These are phyloP conservation scores for Rhimphoctona megacephalus DNA, from an alignment of 2,888 invertebrate species.

Conservation along the genomic window DNA sequence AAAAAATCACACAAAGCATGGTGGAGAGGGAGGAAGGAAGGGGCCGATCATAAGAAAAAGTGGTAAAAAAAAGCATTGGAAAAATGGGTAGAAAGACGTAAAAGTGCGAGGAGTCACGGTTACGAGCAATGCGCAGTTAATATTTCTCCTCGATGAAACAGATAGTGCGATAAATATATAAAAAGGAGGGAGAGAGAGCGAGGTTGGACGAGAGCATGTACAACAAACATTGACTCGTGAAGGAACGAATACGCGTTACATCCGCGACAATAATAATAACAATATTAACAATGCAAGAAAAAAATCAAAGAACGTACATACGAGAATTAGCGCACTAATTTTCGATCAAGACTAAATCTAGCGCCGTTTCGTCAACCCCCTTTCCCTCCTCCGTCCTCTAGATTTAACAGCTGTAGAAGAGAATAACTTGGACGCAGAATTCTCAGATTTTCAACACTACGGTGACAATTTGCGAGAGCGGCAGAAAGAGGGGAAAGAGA, in stretches of 20 bases:
- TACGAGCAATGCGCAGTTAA: conserved; percentile 77
- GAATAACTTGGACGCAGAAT: conserved; percentile 32
- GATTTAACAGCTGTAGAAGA: conserved; percentile 49
- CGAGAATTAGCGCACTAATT: not conserved
- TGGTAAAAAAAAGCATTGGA: conserved; percentile 28
- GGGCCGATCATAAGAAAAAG: conserved; percentile 8
- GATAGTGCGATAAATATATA: conserved; percentile 54
- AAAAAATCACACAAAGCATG: not conserved
- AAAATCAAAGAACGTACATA: conserved; percentile 5
- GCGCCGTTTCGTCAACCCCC: not conserved
- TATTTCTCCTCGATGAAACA: conserved; percentile 67
- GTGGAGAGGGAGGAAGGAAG: not conserved
- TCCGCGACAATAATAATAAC: conserved; percentile 11
- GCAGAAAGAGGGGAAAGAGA: conserved; percentile 7
- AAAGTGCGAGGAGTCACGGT: conserved; percentile 68
- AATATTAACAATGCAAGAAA: not conserved
- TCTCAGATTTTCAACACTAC: conserved; percentile 52
- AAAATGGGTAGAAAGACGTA: conserved; percentile 8
- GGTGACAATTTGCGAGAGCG: conserved; percentile 51
- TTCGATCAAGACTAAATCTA: not conserved
- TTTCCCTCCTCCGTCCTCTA: not conserved
- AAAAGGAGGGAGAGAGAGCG: conserved; percentile 13
- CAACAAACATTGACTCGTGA: conserved; percentile 52
- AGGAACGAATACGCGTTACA: conserved; percentile 27
- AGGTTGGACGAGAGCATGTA: conserved; percentile 29